Evolutionary conservation across 1,140 invertebrate genomes (phyloP).

Genomic region (Temnothorax longispinosus): DNA sequence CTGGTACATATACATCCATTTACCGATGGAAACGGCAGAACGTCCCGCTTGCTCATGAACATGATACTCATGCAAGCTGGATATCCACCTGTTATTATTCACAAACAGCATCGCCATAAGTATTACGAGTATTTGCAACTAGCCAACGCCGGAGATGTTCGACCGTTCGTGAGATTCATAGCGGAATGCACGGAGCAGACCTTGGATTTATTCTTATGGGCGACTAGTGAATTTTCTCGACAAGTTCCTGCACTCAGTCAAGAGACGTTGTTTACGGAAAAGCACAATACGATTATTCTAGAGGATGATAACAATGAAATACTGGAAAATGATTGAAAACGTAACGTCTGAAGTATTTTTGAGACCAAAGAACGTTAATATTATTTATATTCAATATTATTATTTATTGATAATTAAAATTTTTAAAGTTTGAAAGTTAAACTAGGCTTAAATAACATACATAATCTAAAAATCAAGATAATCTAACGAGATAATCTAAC

Average conservation of each 20-base stretch:
- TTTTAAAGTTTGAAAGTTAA: background rate
- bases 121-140: constrained; percentile 95
- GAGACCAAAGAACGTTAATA: constrained; percentile 59
- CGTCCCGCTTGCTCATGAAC: constrained; percentile 98
- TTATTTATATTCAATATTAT: constrained; percentile 28
- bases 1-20: constrained; percentile 98
- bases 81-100: constrained; percentile 97
- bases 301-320: constrained; percentile 70
- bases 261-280: constrained; percentile 78
- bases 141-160: constrained; percentile 96
- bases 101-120: constrained; percentile 94
- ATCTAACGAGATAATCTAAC: background rate
- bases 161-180: constrained; percentile 98
- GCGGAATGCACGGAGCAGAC: constrained; percentile 97
- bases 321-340: constrained; percentile 72
- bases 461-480: background rate
- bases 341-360: constrained; percentile 42
- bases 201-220: constrained; percentile 96
- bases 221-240: constrained; percentile 87
- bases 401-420: constrained; percentile 45
- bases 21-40: constrained; percentile 97
- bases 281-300: constrained; percentile 77
- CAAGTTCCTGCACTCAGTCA: constrained; percentile 85
- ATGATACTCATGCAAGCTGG: constrained; percentile 99
- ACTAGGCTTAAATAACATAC: background rate